phyloP scores from a whole-genome alignment of 2,888 invertebrate species.

The Silvanus unidentatus region DNA sequence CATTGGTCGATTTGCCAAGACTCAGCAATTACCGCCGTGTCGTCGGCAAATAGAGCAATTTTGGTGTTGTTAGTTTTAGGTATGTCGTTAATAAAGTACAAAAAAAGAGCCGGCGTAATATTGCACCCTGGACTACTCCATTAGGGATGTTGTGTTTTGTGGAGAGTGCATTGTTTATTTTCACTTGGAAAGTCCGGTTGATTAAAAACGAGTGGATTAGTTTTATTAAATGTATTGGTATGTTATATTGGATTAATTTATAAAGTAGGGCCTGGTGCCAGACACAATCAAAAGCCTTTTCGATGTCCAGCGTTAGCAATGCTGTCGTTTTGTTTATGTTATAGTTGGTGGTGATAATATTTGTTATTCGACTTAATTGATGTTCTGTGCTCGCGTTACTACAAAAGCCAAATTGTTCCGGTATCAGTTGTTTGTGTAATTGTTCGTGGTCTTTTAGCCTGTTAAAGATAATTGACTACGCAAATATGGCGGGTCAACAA shows the following conservation, averaged over 20 bases:
- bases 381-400: not conserved
- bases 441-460: not conserved
- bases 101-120: not conserved
- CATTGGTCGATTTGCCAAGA: too few relatives aligned
- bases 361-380: not conserved
- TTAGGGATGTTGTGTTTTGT: not conserved
- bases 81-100: not conserved
- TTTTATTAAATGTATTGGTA: not conserved
- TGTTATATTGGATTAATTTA: not conserved
- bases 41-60: too few relatives aligned
- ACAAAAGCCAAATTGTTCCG: not conserved
- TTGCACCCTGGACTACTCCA: not conserved
- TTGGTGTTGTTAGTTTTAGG: not conserved
- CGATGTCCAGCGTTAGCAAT: not conserved
- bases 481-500: too few relatives aligned
- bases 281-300: too few relatives aligned
- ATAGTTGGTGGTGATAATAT: not conserved
- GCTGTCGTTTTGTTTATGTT: not conserved
- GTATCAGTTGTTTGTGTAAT: not conserved
- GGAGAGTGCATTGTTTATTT: not conserved
- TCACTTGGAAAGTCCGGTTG: not conserved
- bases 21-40: too few relatives aligned
- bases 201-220: not conserved
- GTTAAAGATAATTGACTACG: not conserved
- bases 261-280: not conserved